Conservation (phyloP, 2,797 vertebrate genomes). For the Chrysolophus pictus region DNA sequence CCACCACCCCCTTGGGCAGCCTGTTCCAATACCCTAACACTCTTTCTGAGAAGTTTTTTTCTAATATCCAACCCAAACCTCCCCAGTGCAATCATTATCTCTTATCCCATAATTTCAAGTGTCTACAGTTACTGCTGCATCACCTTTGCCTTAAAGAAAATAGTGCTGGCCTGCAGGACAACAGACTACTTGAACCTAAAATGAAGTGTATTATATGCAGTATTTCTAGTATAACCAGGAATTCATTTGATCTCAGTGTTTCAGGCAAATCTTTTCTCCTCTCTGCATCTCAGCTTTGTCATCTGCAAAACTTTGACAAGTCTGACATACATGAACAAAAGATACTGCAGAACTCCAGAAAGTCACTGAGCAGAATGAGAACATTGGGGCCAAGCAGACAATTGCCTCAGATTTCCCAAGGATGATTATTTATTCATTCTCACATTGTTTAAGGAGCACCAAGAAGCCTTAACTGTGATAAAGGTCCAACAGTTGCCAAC, state of each 20-base stretch:
- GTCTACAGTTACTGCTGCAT: too few relatives aligned
- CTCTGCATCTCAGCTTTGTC: background rate
- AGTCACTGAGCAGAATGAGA: background rate
- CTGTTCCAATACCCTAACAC: too few relatives aligned
- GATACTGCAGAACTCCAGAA: background rate
- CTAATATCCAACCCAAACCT: too few relatives aligned
- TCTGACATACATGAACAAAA: background rate
- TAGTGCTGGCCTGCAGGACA: background rate
- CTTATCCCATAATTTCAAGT: too few relatives aligned
- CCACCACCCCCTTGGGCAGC: too few relatives aligned
- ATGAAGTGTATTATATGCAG: background rate
- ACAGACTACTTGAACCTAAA: background rate
- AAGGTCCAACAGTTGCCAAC: conserved; percentile 34
- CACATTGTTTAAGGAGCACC: background rate
- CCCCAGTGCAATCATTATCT: too few relatives aligned
- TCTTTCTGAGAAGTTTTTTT: too few relatives aligned
- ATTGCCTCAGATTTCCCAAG: background rate
- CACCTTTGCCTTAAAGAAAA: too few relatives aligned
- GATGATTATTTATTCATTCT: conserved; percentile 36
- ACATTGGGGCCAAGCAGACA: background rate
- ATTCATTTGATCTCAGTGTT: conserved; percentile 22
- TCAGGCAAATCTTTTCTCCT: conserved; percentile 60
- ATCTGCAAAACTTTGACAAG: background rate
- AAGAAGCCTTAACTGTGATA: conserved; percentile 24
- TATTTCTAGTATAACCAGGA: conserved; percentile 23